Percentiles rank a stretch among this genome's conserved stretches.
Conservation (phyloP, 2,113 vertebrate genomes). For the Oceanites oceanicus region DNA sequence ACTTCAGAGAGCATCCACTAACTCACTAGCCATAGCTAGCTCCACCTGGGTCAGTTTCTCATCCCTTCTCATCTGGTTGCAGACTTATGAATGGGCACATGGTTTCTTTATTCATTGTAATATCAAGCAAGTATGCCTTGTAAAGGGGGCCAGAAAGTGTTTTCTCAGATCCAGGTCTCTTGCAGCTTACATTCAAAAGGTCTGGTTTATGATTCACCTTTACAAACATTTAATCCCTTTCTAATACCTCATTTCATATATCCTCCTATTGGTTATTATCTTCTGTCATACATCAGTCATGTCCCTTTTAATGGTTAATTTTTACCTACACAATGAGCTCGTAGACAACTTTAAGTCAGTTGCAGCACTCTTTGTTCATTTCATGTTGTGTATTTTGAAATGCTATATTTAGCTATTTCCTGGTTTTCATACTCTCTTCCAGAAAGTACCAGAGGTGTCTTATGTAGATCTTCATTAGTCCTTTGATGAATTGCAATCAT, state of each 20-base stretch:
- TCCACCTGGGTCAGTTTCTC: not conserved
- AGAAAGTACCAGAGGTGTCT: conserved; percentile 21
- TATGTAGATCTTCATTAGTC: not conserved
- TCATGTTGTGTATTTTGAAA: not conserved
- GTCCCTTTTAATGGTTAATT: not conserved
- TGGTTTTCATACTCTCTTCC: not conserved
- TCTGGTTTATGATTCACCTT: not conserved
- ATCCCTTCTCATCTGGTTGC: not conserved
- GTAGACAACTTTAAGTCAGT: not conserved
- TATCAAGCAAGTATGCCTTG: not conserved
- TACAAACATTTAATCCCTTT: not conserved
- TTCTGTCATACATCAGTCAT: not conserved
- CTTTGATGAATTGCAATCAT: conserved; percentile 52
- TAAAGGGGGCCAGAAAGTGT: not conserved
- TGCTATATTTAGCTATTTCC: not conserved
- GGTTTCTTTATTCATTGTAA: not conserved
- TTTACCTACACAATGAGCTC: not conserved
- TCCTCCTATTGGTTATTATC: not conserved
- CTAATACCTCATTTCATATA: not conserved
- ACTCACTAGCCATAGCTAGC: not conserved
- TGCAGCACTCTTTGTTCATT: not conserved
- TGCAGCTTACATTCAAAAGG: not conserved
- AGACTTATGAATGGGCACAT: not conserved
- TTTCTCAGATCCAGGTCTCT: not conserved
- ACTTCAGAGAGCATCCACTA: not conserved